A percentile compares a stretch with the other conserved stretches of the same genome.
Evolutionary conservation across 2,113 vertebrate species (phyloP).

Genomic region (Lophochroa leadbeateri): DNA sequence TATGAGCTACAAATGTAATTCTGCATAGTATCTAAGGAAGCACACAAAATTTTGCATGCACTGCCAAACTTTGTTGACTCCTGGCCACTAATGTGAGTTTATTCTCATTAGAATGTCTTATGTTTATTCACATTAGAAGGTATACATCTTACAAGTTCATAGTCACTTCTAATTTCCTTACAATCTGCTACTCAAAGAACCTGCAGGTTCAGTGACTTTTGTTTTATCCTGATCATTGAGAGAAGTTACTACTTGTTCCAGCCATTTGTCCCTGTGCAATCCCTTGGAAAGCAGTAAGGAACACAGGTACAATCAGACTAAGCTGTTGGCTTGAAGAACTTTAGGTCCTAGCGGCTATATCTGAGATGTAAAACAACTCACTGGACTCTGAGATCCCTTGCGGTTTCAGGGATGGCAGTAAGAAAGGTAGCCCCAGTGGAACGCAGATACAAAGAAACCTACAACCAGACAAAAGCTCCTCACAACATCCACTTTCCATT

Average conservation of each 20-base stretch:
- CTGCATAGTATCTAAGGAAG: neutral
- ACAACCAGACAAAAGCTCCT: neutral
- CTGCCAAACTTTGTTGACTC: neutral
- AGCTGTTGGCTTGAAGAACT: neutral
- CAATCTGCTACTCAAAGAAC: rapidly evolving
- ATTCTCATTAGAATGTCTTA: neutral
- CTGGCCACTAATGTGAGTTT: neutral
- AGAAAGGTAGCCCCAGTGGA: neutral
- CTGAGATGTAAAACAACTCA: neutral
- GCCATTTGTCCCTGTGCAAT: neutral
- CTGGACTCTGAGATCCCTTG: neutral
- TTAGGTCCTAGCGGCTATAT: neutral
- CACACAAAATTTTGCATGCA: neutral
- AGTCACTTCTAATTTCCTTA: neutral
- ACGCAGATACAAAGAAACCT: neutral
- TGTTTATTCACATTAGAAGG: neutral
- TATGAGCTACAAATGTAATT: rapidly evolving
- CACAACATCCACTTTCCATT: neutral
- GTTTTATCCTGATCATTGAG: neutral
- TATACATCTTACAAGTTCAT: neutral
- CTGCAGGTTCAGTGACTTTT: neutral
- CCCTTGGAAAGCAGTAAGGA: neutral
- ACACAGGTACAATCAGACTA: neutral
- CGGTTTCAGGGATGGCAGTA: neutral
- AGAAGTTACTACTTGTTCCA: neutral